Conservation (phyloP, 2,888 invertebrate species). For the Pyrgus malvae region DNA sequence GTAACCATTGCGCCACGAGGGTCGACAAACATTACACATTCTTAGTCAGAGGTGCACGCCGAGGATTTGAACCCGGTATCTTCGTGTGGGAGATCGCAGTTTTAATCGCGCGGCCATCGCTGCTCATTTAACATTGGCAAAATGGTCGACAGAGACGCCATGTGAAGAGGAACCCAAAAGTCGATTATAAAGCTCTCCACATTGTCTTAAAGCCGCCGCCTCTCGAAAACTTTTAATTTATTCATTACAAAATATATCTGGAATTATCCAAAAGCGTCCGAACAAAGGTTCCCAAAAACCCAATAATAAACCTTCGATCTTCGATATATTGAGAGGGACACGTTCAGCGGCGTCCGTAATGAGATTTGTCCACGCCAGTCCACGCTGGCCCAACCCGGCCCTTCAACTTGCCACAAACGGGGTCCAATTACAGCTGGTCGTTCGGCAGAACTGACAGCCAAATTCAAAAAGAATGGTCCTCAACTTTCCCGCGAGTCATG, state of each 20-base stretch:
- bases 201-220: too few relatives aligned
- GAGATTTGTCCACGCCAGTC: slow-evolving; percentile 44
- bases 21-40: too few relatives aligned
- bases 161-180: too few relatives aligned
- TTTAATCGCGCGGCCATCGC: too few relatives aligned
- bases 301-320: slow-evolving; percentile 39
- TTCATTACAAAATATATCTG: slow-evolving; percentile 33
- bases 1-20: too few relatives aligned
- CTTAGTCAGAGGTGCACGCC: too few relatives aligned
- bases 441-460: slow-evolving; percentile 54
- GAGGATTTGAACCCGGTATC: too few relatives aligned
- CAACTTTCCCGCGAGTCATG: slow-evolving; percentile 69
- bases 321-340: slow-evolving; percentile 57
- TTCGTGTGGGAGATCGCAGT: too few relatives aligned
- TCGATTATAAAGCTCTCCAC: too few relatives aligned
- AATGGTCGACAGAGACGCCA: too few relatives aligned
- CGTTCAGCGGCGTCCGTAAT: slow-evolving; percentile 57
- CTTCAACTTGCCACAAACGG: not conserved
- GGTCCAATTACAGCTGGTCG: slow-evolving; percentile 45
- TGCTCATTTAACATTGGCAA: too few relatives aligned
- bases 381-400: slow-evolving; percentile 38
- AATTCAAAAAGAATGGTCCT: slow-evolving; percentile 56
- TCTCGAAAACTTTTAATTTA: slow-evolving; percentile 30
- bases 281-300: slow-evolving; percentile 32
- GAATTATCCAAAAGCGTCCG: slow-evolving; percentile 28